Percentiles rank a stretch among this genome's conserved stretches.
Evolutionary conservation across 2,888 invertebrate species (phyloP).

Genomic region (Schrankia costaestrigalis): DNA sequence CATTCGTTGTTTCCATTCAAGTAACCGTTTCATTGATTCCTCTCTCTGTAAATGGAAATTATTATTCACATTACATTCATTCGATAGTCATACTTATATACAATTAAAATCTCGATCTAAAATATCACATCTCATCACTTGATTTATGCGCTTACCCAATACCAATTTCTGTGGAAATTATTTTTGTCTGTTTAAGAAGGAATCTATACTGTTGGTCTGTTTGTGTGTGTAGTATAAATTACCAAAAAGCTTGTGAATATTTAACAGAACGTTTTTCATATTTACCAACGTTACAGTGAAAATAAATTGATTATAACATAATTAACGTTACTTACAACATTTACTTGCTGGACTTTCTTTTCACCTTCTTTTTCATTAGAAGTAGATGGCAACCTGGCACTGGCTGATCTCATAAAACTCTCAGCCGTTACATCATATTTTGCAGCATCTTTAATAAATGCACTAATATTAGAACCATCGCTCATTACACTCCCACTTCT

Average conservation of each 20-base stretch:
- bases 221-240: too few species aligned
- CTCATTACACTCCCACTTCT: constrained; percentile 76
- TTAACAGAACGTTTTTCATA: too few species aligned
- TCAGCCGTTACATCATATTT: constrained; percentile 63
- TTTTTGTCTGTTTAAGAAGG: too few species aligned
- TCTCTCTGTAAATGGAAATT: constrained; percentile 82
- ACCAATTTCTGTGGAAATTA: too few species aligned
- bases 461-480: constrained; percentile 70
- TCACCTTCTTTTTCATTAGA: constrained; percentile 83
- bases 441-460: constrained; percentile 54
- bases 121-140: too few species aligned
- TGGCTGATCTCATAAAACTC: constrained; percentile 90
- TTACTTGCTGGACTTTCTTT: constrained; percentile 86
- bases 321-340: constrained; percentile 10
- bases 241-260: too few species aligned
- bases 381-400: constrained; percentile 86
- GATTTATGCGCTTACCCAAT: too few species aligned
- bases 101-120: not conserved
- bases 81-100: not conserved
- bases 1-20: constrained; percentile 97
- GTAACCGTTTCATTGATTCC: constrained; percentile 93
- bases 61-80: not conserved
- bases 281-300: too few species aligned
- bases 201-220: too few species aligned
- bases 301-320: too few species aligned